Evolutionary conservation across 2,113 vertebrate species (phyloP).

Genomic region (Peromyscus californicus): DNA sequence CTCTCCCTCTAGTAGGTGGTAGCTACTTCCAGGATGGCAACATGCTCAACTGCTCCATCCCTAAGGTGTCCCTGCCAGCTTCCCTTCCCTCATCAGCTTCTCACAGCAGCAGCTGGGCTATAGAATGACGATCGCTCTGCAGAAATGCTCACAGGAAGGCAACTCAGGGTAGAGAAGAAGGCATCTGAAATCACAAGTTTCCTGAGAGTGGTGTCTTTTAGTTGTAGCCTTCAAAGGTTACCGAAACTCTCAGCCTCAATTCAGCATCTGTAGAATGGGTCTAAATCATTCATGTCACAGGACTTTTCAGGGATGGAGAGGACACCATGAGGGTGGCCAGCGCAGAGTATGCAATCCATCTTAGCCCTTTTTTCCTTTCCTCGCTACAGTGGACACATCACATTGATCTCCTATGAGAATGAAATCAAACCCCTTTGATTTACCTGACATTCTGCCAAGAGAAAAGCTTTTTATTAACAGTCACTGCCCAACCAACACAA

Average conservation of each 20-base stretch:
- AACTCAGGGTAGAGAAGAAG: conserved; percentile 8
- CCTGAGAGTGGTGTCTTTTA: not conserved
- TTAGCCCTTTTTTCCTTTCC: not conserved
- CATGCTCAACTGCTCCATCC: not conserved
- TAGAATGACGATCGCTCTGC: conserved; percentile 15
- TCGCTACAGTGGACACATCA: not conserved
- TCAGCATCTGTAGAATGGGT: not conserved
- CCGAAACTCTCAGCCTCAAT: not conserved
- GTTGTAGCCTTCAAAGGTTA: not conserved
- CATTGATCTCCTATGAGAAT: not conserved
- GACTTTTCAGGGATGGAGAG: not conserved
- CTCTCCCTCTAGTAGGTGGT: conserved; percentile 94
- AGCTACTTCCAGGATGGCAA: conserved; percentile 21
- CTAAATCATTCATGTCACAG: not conserved
- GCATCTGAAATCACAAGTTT: conserved; percentile 22
- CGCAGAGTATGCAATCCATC: not conserved
- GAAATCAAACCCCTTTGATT: not conserved
- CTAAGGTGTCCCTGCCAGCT: not conserved
- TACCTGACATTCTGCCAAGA: not conserved
- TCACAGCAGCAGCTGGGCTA: not conserved
- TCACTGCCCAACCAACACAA: not conserved
- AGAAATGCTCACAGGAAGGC: not conserved
- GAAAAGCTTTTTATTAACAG: conserved; percentile 28
- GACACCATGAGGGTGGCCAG: not conserved
- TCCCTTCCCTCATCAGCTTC: not conserved